These are phyloP conservation scores for Acanthopleura granulata DNA, from an alignment of 2,888 invertebrate genomes.

Conservation along the genomic window DNA sequence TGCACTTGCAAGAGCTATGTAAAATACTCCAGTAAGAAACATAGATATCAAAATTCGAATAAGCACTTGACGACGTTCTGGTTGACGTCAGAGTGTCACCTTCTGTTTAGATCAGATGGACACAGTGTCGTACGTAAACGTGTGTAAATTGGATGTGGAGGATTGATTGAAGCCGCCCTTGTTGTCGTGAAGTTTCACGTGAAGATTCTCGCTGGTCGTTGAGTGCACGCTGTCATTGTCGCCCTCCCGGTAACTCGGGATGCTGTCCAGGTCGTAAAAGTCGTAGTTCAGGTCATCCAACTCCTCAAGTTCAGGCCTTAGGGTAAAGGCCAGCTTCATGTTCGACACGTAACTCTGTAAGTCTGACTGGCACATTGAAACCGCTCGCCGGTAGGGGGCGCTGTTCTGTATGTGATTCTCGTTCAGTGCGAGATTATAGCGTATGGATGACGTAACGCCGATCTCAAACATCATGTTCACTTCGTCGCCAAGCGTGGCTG, in stretches of 20 bases:
- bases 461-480: slow-evolving; percentile 40
- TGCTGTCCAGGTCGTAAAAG: slow-evolving; percentile 8
- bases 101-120: neutral
- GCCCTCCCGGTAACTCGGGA: slow-evolving; percentile 6
- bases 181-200: neutral
- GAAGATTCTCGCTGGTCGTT: neutral
- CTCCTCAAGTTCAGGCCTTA: slow-evolving; percentile 33
- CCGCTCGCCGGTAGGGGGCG: slow-evolving; percentile 37
- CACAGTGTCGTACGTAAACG: slow-evolving; percentile 6
- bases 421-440: slow-evolving; percentile 44
- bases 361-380: slow-evolving; percentile 38
- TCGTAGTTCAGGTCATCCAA: slow-evolving; percentile 25
- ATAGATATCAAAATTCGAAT: too few species aligned
- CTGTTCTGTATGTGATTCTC: slow-evolving; percentile 36
- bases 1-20: too few species aligned
- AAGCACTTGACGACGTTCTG: too few species aligned
- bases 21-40: too few species aligned
- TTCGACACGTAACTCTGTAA: slow-evolving; percentile 38
- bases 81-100: too few species aligned
- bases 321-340: slow-evolving; percentile 44
- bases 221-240: neutral
- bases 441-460: slow-evolving; percentile 36
- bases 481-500: slow-evolving; percentile 37
- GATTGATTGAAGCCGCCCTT: neutral
- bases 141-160: neutral